Evolutionary conservation across 2,888 invertebrate species (phyloP).

Genomic region (Bedellia somnulentella): DNA sequence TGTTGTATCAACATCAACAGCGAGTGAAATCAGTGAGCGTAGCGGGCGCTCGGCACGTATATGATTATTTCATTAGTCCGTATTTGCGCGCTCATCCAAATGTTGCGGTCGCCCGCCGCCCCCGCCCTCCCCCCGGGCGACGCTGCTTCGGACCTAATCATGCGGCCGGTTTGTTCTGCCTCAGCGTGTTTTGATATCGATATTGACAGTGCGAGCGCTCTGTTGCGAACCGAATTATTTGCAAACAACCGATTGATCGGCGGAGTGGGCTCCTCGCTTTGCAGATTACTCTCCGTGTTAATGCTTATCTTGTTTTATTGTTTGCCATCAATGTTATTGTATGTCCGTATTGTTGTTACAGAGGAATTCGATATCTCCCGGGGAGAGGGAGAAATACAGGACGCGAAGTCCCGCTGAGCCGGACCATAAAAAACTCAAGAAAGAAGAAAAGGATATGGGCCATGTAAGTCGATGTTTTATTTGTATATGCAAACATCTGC

Average conservation of each 20-base stretch:
- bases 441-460: slow-evolving; percentile 81
- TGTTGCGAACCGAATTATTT: slow-evolving; percentile 56
- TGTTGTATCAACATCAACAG: slow-evolving; percentile 25
- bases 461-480: too few species aligned
- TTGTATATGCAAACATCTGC: too few species aligned
- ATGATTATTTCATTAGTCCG: slow-evolving; percentile 61
- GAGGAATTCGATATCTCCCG: slow-evolving; percentile 86
- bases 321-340: too few species aligned
- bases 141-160: slow-evolving; percentile 53
- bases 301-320: neutral
- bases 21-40: slow-evolving; percentile 31
- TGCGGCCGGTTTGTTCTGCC: slow-evolving; percentile 61
- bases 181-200: slow-evolving; percentile 62
- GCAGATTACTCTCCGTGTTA: too few species aligned
- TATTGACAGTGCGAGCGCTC: slow-evolving; percentile 55
- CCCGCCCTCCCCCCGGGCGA: slow-evolving; percentile 21
- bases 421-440: slow-evolving; percentile 71
- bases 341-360: too few species aligned
- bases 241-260: slow-evolving; percentile 60
- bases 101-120: slow-evolving; percentile 22
- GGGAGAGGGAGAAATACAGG: slow-evolving; percentile 80
- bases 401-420: slow-evolving; percentile 77
- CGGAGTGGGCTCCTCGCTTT: too few species aligned
- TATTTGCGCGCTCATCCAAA: slow-evolving; percentile 55
- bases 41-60: slow-evolving; percentile 48